Evolutionary conservation across 2,888 invertebrate species (phyloP), one percentile per base, ranked within the genome.

Genomic region (Caenorhabditis angaria): DNA sequence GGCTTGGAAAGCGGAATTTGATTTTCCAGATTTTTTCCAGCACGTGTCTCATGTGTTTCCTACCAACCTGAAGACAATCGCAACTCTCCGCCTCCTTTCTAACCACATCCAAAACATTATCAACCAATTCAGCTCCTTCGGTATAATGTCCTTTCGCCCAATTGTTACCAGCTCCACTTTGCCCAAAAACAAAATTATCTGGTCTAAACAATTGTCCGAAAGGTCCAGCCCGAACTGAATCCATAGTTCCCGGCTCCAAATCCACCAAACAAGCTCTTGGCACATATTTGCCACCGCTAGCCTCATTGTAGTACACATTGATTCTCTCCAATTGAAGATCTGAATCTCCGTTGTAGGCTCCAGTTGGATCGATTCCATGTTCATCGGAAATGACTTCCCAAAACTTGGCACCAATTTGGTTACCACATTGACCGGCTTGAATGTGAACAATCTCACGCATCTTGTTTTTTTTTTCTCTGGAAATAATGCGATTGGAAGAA

Each of bases 201-300:
- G 95, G 95, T 22, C 86, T 77, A 76, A 86, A 86, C 86, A 96
- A 93, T 89, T 95, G 92, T n/a, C 94, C 94, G 89, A 94, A 95
- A 18, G 95, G 94, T 68, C 95, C 95, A 0, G 94, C 94, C 78
- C 95, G 91, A 76, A 97, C 95, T 0, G 94, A 94, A 90, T 96
- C 95, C 95, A 97, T 96, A 84, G 95, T 96, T 80, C 96, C 96
- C 56, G 96, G 96, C 89, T 97, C 96, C 88, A 97, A 90, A 88
- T 97, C 96, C 78, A 96, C 93, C 70, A 96, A 91, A 88, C 96
- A 92, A 85, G 95, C 94, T 78, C 95, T 91, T 14, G 84, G 83
- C 5, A 84, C 83, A 58, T 83, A 84, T 61, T 85, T 85, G 24
- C 82, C 82, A 68, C 93, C 94, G 77, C 88, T 85, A 29, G 94